Percentiles rank a stretch among this genome's conserved stretches.
phyloP scores from a whole-genome alignment of 2,113 vertebrate genomes.

The Syngnathus typhle region DNA sequence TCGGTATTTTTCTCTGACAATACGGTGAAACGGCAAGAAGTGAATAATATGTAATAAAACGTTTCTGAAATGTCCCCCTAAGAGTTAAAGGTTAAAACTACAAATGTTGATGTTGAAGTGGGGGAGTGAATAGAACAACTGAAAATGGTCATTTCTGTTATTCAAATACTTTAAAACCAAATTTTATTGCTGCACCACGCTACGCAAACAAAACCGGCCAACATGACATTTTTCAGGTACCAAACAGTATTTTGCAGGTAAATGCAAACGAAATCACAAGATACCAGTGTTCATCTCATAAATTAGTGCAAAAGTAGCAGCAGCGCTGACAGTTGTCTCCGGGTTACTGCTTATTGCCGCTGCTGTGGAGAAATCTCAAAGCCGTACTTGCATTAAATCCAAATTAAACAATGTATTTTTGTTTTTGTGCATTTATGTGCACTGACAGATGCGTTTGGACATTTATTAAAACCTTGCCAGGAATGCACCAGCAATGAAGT shows the following conservation, averaged over 20 bases:
- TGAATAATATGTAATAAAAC: too few relatives aligned
- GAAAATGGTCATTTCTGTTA: neutral
- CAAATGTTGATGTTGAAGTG: neutral
- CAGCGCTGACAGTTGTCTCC: slow-evolving; percentile 10
- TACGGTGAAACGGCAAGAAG: too few relatives aligned
- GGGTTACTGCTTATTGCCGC: slow-evolving; percentile 2
- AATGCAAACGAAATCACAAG: slow-evolving; percentile 32
- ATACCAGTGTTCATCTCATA: slow-evolving; percentile 27
- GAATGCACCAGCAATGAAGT: neutral
- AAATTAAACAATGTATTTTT: neutral
- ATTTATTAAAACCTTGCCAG: neutral
- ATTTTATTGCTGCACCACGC: neutral
- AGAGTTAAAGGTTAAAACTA: neutral
- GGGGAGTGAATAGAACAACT: neutral
- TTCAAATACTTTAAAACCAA: neutral
- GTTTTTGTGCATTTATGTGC: neutral
- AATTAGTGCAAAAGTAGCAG: slow-evolving; percentile 40
- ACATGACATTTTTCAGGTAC: neutral
- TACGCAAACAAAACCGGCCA: slow-evolving; percentile 2
- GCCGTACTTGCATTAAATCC: neutral
- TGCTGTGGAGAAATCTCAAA: neutral
- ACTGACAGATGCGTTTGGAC: neutral
- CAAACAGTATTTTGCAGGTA: neutral
- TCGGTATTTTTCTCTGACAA: too few relatives aligned
- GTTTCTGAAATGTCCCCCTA: too few relatives aligned